Conservation (phyloP, 2,113 vertebrate genomes). For the Petaurus breviceps region DNA sequence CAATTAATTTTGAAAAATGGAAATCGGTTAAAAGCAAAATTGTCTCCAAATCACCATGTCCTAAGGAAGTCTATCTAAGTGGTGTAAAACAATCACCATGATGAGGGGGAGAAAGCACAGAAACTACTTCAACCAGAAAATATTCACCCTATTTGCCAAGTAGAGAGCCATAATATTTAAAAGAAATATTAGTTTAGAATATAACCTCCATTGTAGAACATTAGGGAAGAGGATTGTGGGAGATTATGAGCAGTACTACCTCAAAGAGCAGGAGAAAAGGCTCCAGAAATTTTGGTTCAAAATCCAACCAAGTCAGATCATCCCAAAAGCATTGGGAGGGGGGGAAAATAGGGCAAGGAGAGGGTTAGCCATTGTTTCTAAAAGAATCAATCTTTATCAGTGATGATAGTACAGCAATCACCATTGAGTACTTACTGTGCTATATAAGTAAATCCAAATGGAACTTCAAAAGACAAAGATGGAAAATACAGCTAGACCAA, state of each 20-base stretch:
- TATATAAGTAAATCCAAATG: too few species aligned
- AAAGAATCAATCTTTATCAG: too few species aligned
- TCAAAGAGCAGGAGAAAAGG: background rate
- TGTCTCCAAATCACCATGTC: background rate
- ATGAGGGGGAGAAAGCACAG: background rate
- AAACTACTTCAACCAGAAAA: background rate
- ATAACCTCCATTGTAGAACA: background rate
- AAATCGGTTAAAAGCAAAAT: background rate
- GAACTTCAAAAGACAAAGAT: too few species aligned
- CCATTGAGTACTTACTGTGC: too few species aligned
- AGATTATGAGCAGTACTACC: background rate
- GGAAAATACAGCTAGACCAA: too few species aligned
- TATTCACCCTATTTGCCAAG: background rate
- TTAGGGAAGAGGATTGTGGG: background rate
- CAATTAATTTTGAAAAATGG: background rate
- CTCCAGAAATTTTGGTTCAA: background rate
- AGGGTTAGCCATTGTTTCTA: too few species aligned
- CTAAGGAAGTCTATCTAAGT: background rate
- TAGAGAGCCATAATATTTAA: background rate
- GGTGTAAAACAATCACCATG: background rate
- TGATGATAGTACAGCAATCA: too few species aligned
- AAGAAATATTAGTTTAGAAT: background rate
- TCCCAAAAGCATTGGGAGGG: too few species aligned
- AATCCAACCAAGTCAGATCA: too few species aligned
- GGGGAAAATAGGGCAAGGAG: too few species aligned